These are phyloP conservation scores for Antigone vipio DNA, from an alignment of 2,113 vertebrate genomes.

Conservation along the genomic window DNA sequence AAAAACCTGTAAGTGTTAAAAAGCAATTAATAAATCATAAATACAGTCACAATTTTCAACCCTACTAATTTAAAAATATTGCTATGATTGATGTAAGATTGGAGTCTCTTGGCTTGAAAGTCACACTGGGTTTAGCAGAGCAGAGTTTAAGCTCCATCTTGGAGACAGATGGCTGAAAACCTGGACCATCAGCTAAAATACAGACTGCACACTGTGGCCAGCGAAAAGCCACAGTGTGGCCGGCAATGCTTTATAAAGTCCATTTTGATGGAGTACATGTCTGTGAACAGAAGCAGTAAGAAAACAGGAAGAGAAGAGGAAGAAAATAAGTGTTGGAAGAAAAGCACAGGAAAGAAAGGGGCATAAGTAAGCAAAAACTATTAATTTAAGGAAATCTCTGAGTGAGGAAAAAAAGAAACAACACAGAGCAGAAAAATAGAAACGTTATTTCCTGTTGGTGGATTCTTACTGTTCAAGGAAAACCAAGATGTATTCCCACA, in stretches of 20 bases:
- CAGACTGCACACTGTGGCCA: neutral
- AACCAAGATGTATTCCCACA: neutral
- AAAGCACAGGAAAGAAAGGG: neutral
- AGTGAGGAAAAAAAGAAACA: neutral
- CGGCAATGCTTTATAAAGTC: neutral
- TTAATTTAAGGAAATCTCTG: neutral
- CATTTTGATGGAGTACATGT: neutral
- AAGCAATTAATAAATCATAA: neutral
- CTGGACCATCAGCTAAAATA: neutral
- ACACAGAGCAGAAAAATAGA: neutral
- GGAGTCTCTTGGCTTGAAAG: neutral
- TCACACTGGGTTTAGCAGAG: neutral
- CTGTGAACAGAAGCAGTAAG: neutral
- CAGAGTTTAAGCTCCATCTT: neutral
- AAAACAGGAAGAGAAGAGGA: neutral
- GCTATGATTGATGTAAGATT: neutral
- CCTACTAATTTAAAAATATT: neutral
- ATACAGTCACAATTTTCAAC: neutral
- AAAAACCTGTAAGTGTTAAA: neutral
- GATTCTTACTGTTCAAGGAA: neutral
- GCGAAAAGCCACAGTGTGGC: neutral
- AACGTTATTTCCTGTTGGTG: neutral
- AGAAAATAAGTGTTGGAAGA: neutral
- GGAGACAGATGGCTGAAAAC: neutral
- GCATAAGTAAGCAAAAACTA: rapidly evolving